Evolutionary conservation across 2,888 invertebrate species (phyloP).

Genomic region (Timema cristinae): DNA sequence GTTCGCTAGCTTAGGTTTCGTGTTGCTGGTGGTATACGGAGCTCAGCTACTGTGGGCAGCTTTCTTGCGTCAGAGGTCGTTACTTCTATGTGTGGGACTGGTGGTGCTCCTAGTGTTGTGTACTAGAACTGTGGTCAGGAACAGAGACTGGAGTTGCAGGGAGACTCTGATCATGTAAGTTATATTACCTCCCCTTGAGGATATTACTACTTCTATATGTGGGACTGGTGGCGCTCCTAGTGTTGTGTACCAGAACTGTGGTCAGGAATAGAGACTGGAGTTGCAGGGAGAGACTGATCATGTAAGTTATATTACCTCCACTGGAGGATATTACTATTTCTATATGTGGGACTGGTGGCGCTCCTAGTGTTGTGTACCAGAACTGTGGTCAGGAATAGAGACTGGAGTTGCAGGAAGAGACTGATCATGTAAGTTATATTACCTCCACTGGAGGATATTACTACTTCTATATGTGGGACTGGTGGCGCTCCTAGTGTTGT

Average conservation of each 20-base stretch:
- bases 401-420: constrained; percentile 74
- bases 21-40: constrained; percentile 71
- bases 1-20: constrained; percentile 67
- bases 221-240: constrained; percentile 56
- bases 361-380: constrained; percentile 62
- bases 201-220: too few species aligned
- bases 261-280: constrained; percentile 74
- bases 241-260: constrained; percentile 63
- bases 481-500: constrained; percentile 58
- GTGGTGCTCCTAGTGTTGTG: constrained; percentile 60
- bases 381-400: constrained; percentile 65
- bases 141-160: constrained; percentile 73
- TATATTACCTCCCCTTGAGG: too few species aligned
- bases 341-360: constrained; percentile 48
- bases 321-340: too few species aligned
- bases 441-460: too few species aligned
- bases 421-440: constrained; percentile 58
- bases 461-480: constrained; percentile 48
- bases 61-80: constrained; percentile 29
- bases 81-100: constrained; percentile 48
- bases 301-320: constrained; percentile 48
- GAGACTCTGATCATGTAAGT: constrained; percentile 70
- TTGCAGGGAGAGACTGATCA: constrained; percentile 69
- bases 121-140: constrained; percentile 63
- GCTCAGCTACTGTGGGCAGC: constrained; percentile 61